Evolutionary conservation across 2,888 invertebrate species (phyloP), one percentile per base, ranked within the genome.

Genomic region (Lepeophtheirus nordmannii): DNA sequence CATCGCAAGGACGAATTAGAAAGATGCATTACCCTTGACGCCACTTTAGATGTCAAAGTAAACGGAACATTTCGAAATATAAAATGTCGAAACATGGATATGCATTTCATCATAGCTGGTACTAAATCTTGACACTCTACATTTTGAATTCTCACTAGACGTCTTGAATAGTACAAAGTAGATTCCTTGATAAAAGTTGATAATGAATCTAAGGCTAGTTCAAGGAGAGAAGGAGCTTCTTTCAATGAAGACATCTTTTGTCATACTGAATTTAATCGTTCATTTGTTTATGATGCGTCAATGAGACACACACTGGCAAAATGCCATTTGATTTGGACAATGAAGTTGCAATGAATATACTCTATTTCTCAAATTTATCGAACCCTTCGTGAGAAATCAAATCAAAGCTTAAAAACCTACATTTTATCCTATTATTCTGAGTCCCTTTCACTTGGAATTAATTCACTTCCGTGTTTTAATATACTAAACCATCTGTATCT

Each of bases 141-240:
- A 46, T 46, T 46, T 46, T 46, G 53, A 46, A 46, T 46, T 17
- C 53, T 46, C 53, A 46, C 53, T n/a, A 46, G 8, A 17, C 53
- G 53, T 17, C 53, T 14, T 46, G 53, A 46, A 8, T 46, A 46
- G 8, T n/a, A 46, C 8, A 46, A 17, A 14, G 53, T 46, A 17
- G 53, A 46, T 17, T 46, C 53, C 53, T 46, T 46, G 14, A 46
- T 46, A 46, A 46, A 46, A 5, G 2, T 17, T 2, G 53, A 46
- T 46, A 46, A 17, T 14, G 53, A 14, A 46, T 1, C 17, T 8
- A 46, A 17, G 17, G 53, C 14, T 46, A 46, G 8, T 17, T 46
- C 53, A 17, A 14, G 17, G 17, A 46, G 53, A 46, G 53, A 17
- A 46, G 53, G 17, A 17, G 17, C 53, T 46, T 17, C 53, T 46